Base-by-base conservation (phyloP, 2,888 invertebrate genomes). In the Cataglyphis cursor region DNA sequence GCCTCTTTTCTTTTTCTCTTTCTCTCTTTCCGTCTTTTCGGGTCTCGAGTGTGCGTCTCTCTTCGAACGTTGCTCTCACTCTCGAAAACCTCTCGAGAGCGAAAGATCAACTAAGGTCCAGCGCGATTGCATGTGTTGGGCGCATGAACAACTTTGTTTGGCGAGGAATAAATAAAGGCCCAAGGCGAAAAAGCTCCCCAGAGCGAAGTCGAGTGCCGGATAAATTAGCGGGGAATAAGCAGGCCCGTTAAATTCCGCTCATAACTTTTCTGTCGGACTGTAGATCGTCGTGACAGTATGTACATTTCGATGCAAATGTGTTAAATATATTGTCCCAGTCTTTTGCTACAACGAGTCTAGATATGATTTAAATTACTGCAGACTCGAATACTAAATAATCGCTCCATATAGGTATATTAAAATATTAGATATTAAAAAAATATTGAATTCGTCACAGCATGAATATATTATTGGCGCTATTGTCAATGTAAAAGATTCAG, bases 31-130 rank as follows among this genome's bases (percentile, higher is more conserved):
- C 64, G 28, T 80, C 35, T 82, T 68, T 78, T 44, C 68, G 28
- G 41, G 31, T 31, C 65, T 62, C 59, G 51, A 72, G 66, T 70
- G 62, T 70, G 51, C 81, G 59, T 65, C 54, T 54, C 54, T 15
- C 28, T n/a, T n/a, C n/a, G n/a, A n/a, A n/a, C 51, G 65, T 80
- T 75, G 73, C 73, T 75, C 73, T 75, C 38, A 59, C 48, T 81
- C 76, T 82, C 81, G 51, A 51, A 68, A 82, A 54, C 18, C 78
- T 70, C 66, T 76, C 65, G 54, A 54, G 65, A 74, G 38, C 41
- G 76, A n/a, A 82, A 18, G 57, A 76, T 68, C 76, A 76, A 51
- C 66, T 18, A 8, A 41, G 31, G 59, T 44, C 15, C 59, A 18
- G 12, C 59, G 31, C 28, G 31, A n/a, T 41, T 70, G 41, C 57